Conservation (phyloP, 1,140 invertebrate species). For the Zaprionus ghesquierei region DNA sequence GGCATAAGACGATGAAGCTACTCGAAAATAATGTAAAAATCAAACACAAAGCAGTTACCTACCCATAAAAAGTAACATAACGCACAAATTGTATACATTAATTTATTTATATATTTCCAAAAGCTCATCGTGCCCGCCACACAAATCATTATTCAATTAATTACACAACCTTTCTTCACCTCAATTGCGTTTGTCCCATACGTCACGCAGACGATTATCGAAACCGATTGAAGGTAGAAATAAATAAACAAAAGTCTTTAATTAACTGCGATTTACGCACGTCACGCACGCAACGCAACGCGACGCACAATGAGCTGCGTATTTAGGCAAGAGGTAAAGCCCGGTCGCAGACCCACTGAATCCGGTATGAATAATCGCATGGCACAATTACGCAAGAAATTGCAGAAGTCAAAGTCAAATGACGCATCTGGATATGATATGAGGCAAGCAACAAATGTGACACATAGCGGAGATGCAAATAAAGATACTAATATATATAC, state of each 20-base stretch:
- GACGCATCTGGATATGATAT: slow-evolving; percentile 40
- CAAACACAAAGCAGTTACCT: too few species aligned
- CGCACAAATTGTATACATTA: too few species aligned
- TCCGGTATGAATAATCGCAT: slow-evolving; percentile 69
- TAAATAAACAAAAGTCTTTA: slow-evolving; percentile 41
- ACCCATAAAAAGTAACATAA: too few species aligned
- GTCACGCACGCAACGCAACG: slow-evolving; percentile 54
- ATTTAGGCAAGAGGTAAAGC: slow-evolving; percentile 36
- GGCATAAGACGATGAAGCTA: too few species aligned
- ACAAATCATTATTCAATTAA: slow-evolving; percentile 8
- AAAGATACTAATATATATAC: too few species aligned
- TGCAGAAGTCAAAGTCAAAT: slow-evolving; percentile 17
- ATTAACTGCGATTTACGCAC: slow-evolving; percentile 59
- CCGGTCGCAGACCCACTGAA: slow-evolving; percentile 25
- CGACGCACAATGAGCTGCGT: too few species aligned
- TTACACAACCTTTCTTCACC: not conserved
- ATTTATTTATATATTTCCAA: too few species aligned
- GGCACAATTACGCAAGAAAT: slow-evolving; percentile 47
- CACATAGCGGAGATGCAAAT: not conserved
- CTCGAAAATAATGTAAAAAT: too few species aligned
- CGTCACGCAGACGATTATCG: not conserved
- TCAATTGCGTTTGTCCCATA: slow-evolving; percentile 1
- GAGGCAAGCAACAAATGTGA: slow-evolving; percentile 2
- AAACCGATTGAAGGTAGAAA: slow-evolving; percentile 1
- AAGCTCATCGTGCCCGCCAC: too few species aligned